Percentiles rank a stretch among this genome's conserved stretches.
phyloP scores from a whole-genome alignment of 2,113 vertebrate species.

The Cichladusa arquata region DNA sequence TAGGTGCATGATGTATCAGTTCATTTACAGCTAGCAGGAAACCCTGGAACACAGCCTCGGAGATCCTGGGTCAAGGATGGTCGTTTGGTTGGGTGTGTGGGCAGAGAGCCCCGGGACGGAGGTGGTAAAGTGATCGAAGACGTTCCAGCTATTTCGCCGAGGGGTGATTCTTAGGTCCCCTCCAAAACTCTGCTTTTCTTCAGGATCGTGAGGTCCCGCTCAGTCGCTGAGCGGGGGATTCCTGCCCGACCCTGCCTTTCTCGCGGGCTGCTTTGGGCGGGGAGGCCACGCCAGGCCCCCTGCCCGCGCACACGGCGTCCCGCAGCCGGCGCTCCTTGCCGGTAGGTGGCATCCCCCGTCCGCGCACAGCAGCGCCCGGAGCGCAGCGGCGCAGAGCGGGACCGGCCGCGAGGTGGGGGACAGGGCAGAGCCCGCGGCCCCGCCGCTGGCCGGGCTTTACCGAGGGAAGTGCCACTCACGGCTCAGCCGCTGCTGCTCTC shows the following conservation, averaged over 20 bases:
- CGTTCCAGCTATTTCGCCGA: not conserved
- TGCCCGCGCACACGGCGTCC: not conserved
- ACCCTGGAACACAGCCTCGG: fast-evolving
- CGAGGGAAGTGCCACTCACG: fast-evolving
- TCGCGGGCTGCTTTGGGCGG: not conserved
- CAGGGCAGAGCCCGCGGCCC: not conserved
- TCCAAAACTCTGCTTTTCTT: not conserved
- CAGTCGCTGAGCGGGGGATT: fast-evolving
- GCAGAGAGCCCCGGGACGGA: fast-evolving
- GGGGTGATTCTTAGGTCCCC: not conserved
- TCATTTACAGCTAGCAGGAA: not conserved
- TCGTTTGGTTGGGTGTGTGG: not conserved
- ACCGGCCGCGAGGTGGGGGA: not conserved
- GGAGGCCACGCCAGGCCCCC: too few relatives aligned
- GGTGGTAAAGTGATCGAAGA: fast-evolving
- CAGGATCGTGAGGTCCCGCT: fast-evolving
- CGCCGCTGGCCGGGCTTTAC: fast-evolving
- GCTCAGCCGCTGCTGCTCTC: not conserved
- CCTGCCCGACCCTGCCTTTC: not conserved
- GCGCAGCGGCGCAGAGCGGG: not conserved
- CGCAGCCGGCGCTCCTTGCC: not conserved
- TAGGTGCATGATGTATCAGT: fast-evolving
- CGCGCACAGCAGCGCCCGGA: not conserved
- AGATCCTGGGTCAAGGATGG: not conserved
- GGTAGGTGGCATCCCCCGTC: conserved; percentile 34